Conservation (phyloP, 2,888 invertebrate genomes). For the Neoscelio sp. region DNA sequence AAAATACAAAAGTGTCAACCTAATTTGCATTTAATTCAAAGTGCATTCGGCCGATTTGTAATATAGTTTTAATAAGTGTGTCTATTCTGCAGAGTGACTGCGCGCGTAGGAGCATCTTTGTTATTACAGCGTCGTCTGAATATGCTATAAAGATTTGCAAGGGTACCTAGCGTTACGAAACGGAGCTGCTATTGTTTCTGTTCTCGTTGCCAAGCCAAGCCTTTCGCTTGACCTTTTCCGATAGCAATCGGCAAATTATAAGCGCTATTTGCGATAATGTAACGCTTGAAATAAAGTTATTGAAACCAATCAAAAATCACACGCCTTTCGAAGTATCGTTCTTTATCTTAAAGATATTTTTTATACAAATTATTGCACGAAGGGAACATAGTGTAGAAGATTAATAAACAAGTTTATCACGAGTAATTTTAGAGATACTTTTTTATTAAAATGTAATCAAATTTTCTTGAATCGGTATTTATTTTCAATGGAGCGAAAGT, state of each 20-base stretch:
- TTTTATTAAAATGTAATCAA: too few species aligned
- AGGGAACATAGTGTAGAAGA: too few species aligned
- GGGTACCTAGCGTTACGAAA: conserved; percentile 17
- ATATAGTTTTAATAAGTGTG: conserved; percentile 6
- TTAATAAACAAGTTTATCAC: too few species aligned
- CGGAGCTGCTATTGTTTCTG: conserved; percentile 22
- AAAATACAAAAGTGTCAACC: not conserved
- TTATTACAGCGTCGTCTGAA: not conserved
- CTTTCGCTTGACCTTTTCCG: conserved; percentile 38
- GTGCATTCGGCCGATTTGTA: not conserved
- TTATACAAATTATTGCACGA: too few species aligned
- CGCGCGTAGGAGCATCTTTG: conserved; percentile 26
- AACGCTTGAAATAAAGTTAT: not conserved
- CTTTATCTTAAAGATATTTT: too few species aligned
- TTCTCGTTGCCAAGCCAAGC: conserved; percentile 31
- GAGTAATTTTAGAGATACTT: too few species aligned
- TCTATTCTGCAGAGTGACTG: not conserved
- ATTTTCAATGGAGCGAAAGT: too few species aligned
- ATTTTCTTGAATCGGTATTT: too few species aligned
- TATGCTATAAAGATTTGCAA: conserved; percentile 25
- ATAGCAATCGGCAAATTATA: not conserved
- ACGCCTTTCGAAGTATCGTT: too few species aligned
- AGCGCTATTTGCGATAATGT: not conserved
- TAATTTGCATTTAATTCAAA: conserved; percentile 9
- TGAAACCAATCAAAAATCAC: too few species aligned